Conservation (phyloP, 2,888 invertebrate species). For the Aquatica leii region DNA sequence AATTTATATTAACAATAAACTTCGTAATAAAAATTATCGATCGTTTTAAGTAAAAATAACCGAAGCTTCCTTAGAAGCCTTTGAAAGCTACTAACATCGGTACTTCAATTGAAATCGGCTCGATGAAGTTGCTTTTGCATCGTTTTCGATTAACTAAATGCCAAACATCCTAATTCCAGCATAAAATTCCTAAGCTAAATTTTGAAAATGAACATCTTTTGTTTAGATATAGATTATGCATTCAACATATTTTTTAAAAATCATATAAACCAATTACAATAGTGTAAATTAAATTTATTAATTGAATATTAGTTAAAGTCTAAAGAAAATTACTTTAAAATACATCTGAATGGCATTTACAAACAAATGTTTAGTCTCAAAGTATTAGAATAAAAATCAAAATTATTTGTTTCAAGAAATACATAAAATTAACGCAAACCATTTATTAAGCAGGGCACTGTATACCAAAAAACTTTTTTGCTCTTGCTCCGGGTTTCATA, state of each 20-base stretch:
- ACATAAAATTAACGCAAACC: too few relatives aligned
- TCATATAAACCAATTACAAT: background rate
- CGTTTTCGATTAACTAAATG: slow-evolving; percentile 21
- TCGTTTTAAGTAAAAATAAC: background rate
- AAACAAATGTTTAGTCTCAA: too few relatives aligned
- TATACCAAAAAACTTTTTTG: too few relatives aligned
- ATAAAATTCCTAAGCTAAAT: slow-evolving; percentile 10
- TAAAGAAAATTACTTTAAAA: too few relatives aligned
- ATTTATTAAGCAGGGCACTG: too few relatives aligned
- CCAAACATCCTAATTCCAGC: slow-evolving; percentile 8
- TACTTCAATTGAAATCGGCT: slow-evolving; percentile 23
- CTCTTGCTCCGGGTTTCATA: too few relatives aligned
- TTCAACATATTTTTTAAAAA: background rate
- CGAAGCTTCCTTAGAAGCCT: slow-evolving; percentile 15
- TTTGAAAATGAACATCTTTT: background rate
- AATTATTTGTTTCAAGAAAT: too few relatives aligned
- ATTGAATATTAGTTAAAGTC: too few relatives aligned
- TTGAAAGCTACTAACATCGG: slow-evolving; percentile 18
- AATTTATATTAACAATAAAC: too few relatives aligned
- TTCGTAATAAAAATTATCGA: slow-evolving; percentile 2
- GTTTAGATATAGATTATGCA: background rate
- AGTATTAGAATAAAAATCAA: too few relatives aligned
- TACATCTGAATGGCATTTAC: too few relatives aligned
- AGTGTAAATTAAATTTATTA: slow-evolving; percentile 1
- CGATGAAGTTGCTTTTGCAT: slow-evolving; percentile 21